These are phyloP conservation scores for Syrrhaptes paradoxus DNA, from an alignment of 2,113 vertebrate species.

Conservation along the genomic window DNA sequence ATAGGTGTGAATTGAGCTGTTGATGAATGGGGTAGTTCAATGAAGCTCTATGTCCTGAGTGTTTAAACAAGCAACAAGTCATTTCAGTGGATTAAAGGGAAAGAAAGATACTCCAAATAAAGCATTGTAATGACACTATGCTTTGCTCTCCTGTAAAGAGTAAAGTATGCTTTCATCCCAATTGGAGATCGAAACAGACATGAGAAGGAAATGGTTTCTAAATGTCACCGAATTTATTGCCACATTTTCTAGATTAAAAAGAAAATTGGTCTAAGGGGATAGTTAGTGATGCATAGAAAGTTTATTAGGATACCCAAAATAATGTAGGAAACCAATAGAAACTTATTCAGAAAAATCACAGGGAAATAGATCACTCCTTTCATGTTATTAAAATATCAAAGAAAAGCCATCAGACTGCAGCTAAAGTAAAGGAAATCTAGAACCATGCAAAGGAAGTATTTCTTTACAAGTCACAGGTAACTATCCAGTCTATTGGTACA, in stretches of 20 bases:
- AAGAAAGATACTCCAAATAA: background rate
- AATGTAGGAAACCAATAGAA: background rate
- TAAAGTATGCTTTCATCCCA: background rate
- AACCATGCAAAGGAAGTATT: background rate
- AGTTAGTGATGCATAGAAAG: background rate
- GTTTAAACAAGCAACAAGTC: background rate
- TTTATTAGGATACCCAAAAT: background rate
- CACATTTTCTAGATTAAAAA: background rate
- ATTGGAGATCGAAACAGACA: background rate
- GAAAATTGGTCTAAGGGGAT: background rate
- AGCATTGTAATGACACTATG: background rate
- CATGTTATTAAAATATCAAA: background rate
- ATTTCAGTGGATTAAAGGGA: background rate
- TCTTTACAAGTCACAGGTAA: background rate
- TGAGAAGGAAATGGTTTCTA: background rate
- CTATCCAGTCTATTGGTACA: background rate
- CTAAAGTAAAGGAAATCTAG: background rate
- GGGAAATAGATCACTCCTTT: background rate
- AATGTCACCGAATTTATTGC: background rate
- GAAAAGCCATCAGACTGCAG: background rate
- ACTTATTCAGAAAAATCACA: background rate
- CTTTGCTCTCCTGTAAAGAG: background rate
- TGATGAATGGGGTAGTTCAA: conserved; percentile 12
- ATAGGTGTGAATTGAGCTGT: background rate
- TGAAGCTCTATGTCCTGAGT: background rate